Percentiles rank a stretch among this genome's conserved stretches.
Conservation (phyloP, 2,797 vertebrate species). For the Choloepus didactylus region DNA sequence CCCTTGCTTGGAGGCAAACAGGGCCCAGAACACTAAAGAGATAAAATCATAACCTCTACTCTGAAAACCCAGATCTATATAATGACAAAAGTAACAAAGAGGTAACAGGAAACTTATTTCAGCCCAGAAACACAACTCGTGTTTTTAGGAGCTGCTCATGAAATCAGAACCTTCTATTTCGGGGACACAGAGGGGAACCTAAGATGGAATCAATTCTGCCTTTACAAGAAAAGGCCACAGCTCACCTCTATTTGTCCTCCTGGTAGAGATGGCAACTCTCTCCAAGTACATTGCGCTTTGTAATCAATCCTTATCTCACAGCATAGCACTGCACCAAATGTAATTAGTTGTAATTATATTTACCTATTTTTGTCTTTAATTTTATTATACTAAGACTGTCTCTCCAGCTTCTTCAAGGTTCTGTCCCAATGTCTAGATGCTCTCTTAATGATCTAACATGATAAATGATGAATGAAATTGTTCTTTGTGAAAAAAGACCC, state of each 20-base stretch:
- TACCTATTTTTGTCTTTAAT: background rate
- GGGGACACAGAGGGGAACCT: background rate
- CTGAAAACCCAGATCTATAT: slow-evolving; percentile 41
- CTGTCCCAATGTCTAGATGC: background rate
- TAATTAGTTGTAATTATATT: background rate
- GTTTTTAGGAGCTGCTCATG: slow-evolving; percentile 28
- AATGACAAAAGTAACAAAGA: slow-evolving; percentile 36
- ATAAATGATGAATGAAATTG: background rate
- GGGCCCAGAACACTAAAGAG: background rate
- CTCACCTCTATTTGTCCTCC: background rate
- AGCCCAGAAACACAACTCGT: background rate
- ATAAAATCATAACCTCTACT: slow-evolving; percentile 40
- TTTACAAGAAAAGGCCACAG: background rate
- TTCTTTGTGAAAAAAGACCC: background rate
- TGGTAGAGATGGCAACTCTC: background rate
- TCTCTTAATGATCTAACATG: background rate
- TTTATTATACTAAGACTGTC: background rate
- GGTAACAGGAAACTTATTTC: slow-evolving; percentile 5
- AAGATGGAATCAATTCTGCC: background rate
- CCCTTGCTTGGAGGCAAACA: background rate
- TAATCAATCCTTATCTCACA: slow-evolving; percentile 1
- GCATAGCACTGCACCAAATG: background rate
- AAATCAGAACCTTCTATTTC: slow-evolving; percentile 24
- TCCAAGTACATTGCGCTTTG: background rate
- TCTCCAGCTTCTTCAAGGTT: background rate